Evolutionary conservation across 2,797 vertebrate genomes (phyloP).

Genomic region (Neomorphus geoffroyi): DNA sequence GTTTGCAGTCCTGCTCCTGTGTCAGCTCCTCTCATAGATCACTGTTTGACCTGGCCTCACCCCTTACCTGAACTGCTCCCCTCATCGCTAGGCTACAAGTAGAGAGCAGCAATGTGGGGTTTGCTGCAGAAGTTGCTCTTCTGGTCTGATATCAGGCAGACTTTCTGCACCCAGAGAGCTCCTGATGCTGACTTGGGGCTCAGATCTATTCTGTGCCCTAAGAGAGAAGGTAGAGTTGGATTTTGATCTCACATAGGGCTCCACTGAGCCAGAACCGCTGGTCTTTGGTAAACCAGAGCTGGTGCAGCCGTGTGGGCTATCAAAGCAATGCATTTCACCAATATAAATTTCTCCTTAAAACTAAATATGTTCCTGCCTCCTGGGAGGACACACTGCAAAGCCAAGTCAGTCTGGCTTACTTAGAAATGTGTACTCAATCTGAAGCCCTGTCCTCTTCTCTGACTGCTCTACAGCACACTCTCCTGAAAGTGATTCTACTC

Average conservation of each 20-base stretch:
- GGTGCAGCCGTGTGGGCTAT: not conserved
- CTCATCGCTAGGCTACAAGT: not conserved
- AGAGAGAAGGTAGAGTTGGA: not conserved
- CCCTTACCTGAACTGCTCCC: not conserved
- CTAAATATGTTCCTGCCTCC: not conserved
- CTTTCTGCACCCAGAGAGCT: not conserved
- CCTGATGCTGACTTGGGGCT: not conserved
- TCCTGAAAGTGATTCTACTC: not conserved
- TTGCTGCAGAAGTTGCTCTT: not conserved
- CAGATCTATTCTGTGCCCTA: not conserved
- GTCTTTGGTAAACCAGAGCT: not conserved
- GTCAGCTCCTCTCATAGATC: not conserved
- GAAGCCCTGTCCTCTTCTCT: not conserved
- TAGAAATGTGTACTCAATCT: not conserved
- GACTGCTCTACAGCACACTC: not conserved
- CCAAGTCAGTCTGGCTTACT: not conserved
- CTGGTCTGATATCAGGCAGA: not conserved
- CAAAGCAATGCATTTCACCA: not conserved
- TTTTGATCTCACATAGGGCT: not conserved
- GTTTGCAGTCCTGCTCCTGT: not conserved
- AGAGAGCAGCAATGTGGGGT: not conserved
- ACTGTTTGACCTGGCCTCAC: not conserved
- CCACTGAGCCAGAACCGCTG: not conserved
- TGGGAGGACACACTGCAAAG: not conserved
- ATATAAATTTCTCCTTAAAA: not conserved